Conservation (phyloP, 2,888 invertebrate species). For the Ectemnius continuus region DNA sequence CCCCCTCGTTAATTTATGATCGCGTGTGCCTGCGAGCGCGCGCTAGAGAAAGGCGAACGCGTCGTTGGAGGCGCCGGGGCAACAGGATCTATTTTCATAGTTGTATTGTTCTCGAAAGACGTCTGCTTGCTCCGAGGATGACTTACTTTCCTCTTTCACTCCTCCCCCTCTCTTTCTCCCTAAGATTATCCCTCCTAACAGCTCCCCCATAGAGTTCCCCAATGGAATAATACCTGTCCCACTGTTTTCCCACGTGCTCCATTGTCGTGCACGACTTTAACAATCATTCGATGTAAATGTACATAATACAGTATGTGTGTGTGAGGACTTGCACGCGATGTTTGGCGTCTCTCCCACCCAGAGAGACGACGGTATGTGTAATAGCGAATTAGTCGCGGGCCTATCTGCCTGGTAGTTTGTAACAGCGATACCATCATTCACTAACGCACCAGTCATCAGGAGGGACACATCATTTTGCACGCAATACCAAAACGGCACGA, state of each 20-base stretch:
- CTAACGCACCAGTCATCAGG: constrained; percentile 29
- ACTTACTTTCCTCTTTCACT: too few relatives aligned
- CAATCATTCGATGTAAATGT: constrained; percentile 3
- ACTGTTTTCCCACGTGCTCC: neutral
- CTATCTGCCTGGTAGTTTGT: constrained; percentile 1
- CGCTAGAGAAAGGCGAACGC: too few relatives aligned
- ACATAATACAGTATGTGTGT: constrained; percentile 5
- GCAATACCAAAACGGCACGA: constrained; percentile 23
- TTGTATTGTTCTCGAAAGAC: too few relatives aligned
- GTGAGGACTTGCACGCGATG: constrained; percentile 42
- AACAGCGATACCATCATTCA: constrained; percentile 21
- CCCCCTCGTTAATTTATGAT: constrained; percentile 25
- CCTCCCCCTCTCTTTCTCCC: too few relatives aligned
- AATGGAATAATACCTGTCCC: neutral
- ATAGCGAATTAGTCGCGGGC: constrained; percentile 14
- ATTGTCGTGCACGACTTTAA: neutral
- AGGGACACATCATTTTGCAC: constrained; percentile 30
- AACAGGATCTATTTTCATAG: too few relatives aligned
- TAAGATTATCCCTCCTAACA: neutral
- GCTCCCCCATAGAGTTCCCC: neutral
- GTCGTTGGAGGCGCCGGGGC: too few relatives aligned
- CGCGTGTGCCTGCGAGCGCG: neutral
- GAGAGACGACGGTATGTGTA: constrained; percentile 2
- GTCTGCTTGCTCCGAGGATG: too few relatives aligned
- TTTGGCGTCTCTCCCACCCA: constrained; percentile 24